phyloP scores from a whole-genome alignment of 37 sponge, comb jelly and placozoan species.

The Geodia barretti region DNA sequence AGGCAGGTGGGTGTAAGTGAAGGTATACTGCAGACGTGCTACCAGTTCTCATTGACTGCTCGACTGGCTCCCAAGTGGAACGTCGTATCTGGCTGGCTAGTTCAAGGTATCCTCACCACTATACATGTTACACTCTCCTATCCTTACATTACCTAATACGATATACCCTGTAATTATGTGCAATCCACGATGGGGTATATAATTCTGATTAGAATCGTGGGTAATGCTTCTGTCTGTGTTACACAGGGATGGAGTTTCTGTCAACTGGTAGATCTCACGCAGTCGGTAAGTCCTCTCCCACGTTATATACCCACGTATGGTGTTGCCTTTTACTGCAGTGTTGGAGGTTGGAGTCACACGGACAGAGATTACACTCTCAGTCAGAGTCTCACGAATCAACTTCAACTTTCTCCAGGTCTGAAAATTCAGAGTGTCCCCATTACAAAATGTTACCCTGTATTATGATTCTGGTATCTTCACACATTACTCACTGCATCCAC shows the following conservation, averaged over 20 bases:
- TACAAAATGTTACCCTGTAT: no score
- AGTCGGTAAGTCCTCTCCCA: constrained; percentile 25
- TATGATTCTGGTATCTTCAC: not conserved
- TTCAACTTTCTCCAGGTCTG: constrained; percentile 40
- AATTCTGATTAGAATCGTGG: not conserved
- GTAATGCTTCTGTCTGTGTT: no score
- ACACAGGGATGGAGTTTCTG: constrained; percentile 57
- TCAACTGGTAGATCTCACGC: constrained; percentile 32
- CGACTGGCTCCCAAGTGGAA: constrained; percentile 92
- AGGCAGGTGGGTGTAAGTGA: constrained; percentile 1
- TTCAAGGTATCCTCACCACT: constrained; percentile 59
- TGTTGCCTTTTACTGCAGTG: constrained; percentile 15
- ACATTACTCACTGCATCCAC: not conserved
- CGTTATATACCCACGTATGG: no score
- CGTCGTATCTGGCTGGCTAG: constrained; percentile 38
- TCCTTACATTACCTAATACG: no score
- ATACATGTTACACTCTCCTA: no score
- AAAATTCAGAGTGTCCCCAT: no score
- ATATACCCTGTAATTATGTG: not conserved
- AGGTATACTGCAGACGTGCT: constrained; percentile 45
- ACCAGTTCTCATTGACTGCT: constrained; percentile 65
- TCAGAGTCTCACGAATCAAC: constrained; percentile 20
- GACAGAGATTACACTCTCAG: constrained; percentile 36
- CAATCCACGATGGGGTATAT: not conserved
- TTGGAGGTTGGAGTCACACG: constrained; percentile 40